phyloP scores from a whole-genome alignment of 1,140 invertebrate genomes.

The Sesamia nonagrioides region DNA sequence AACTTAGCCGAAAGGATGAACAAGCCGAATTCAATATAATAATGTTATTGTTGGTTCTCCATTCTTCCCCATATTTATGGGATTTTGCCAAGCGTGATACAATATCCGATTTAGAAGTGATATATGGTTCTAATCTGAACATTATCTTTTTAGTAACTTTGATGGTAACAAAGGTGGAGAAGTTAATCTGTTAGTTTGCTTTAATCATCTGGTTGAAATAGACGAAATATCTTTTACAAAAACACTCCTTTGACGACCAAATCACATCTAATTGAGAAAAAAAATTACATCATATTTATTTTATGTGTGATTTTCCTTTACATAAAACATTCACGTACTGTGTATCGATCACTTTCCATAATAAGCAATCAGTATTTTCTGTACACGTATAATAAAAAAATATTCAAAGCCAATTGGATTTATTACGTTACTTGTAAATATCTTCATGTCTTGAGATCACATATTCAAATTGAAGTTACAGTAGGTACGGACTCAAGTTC shows the following conservation, averaged over 20 bases:
- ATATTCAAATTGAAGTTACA: no score
- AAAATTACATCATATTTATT: background rate
- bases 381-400: background rate
- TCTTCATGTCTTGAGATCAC: no score
- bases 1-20: slow-evolving; percentile 26
- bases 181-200: background rate
- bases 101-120: slow-evolving; percentile 38
- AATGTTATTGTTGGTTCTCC: slow-evolving; percentile 32
- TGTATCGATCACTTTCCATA: background rate
- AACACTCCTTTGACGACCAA: no score
- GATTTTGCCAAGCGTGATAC: slow-evolving; percentile 40
- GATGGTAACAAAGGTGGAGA: slow-evolving; percentile 18
- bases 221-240: background rate
- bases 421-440: no score
- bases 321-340: background rate
- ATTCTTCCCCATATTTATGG: slow-evolving; percentile 27
- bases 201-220: background rate
- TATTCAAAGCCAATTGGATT: no score
- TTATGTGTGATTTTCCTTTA: background rate
- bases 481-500: background rate
- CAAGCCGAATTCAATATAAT: slow-evolving; percentile 32
- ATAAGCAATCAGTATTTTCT: background rate
- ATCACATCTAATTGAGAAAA: background rate
- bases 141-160: slow-evolving; percentile 28
- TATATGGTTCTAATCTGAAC: slow-evolving; percentile 32